phyloP scores from a whole-genome alignment of 2,888 invertebrate species.

The Tortrix viridana region DNA sequence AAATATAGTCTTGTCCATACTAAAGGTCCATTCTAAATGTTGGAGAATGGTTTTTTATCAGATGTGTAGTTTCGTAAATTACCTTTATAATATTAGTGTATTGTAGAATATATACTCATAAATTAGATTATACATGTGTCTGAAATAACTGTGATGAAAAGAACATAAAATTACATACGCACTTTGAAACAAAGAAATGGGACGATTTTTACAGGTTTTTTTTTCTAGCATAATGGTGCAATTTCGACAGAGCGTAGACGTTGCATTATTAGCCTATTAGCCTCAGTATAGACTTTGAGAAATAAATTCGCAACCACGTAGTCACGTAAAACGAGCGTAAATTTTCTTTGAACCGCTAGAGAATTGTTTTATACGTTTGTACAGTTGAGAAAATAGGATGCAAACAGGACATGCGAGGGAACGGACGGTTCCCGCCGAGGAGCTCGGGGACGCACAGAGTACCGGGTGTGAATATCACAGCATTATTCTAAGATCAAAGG shows the following conservation, averaged over 20 bases:
- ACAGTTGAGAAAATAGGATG: conserved; percentile 52
- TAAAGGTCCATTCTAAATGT: no score
- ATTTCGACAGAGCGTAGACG: conserved; percentile 5
- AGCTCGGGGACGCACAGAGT: conserved; percentile 24
- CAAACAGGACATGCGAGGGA: conserved; percentile 51
- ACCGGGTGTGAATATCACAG: no score
- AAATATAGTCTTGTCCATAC: no score
- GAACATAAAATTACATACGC: no score
- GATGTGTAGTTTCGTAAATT: no score
- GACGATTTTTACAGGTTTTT: neutral
- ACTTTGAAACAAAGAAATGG: no score
- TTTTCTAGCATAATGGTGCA: conserved; percentile 3
- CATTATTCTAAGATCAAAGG: no score
- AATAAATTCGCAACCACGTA: conserved; percentile 27
- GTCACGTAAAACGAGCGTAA: conserved; percentile 34
- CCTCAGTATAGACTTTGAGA: conserved; percentile 14
- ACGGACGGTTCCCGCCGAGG: conserved; percentile 48
- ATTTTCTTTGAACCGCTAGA: conserved; percentile 42
- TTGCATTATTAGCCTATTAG: conserved; percentile 8
- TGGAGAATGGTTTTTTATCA: no score
- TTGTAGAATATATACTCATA: no score
- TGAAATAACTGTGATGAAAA: no score
- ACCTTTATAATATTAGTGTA: no score
- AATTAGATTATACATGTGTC: no score
- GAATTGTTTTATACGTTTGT: conserved; percentile 49